A percentile compares a stretch with the other conserved stretches of the same genome.
phyloP scores from a whole-genome alignment of 1,140 invertebrate genomes.

The Drosophila nigrodunni region DNA sequence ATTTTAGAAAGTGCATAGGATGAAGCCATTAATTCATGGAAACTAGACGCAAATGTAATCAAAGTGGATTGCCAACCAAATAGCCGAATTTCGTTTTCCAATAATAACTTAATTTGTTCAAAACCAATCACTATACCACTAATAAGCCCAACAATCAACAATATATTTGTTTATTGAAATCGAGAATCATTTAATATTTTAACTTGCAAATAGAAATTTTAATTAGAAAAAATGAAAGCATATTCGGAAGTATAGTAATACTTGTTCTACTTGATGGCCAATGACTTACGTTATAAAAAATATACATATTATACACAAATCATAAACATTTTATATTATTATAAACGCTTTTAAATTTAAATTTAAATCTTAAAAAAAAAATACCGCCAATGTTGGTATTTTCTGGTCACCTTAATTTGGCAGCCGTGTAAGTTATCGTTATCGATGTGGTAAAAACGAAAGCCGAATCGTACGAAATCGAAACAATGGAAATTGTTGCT shows the following conservation, averaged over 20 bases:
- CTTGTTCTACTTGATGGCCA: slow-evolving; percentile 19
- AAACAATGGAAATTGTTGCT: slow-evolving; percentile 23
- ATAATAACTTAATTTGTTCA: slow-evolving; percentile 49
- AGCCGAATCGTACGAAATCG: neutral
- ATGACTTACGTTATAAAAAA: slow-evolving; percentile 26
- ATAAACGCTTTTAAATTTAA: neutral
- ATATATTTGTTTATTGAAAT: slow-evolving; percentile 75
- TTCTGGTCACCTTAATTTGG: slow-evolving; percentile 1
- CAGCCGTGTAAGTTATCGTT: neutral
- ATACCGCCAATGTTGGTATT: neutral
- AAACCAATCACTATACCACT: slow-evolving; percentile 39
- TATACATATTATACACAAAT: slow-evolving; percentile 15
- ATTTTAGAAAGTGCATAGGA: slow-evolving; percentile 51
- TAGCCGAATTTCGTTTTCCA: slow-evolving; percentile 77
- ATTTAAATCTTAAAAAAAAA: neutral
- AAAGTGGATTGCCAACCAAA: slow-evolving; percentile 39
- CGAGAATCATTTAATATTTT: slow-evolving; percentile 67
- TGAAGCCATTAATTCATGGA: slow-evolving; percentile 32
- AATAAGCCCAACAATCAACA: slow-evolving; percentile 60
- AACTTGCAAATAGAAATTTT: slow-evolving; percentile 55
- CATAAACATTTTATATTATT: neutral
- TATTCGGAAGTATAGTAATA: slow-evolving; percentile 12
- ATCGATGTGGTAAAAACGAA: neutral
- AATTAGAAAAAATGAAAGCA: slow-evolving; percentile 37
- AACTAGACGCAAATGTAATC: slow-evolving; percentile 42